Percentiles rank a stretch among this genome's conserved stretches.
Evolutionary conservation across 2,888 invertebrate species (phyloP).

Genomic region (Eurytoma adleriae): DNA sequence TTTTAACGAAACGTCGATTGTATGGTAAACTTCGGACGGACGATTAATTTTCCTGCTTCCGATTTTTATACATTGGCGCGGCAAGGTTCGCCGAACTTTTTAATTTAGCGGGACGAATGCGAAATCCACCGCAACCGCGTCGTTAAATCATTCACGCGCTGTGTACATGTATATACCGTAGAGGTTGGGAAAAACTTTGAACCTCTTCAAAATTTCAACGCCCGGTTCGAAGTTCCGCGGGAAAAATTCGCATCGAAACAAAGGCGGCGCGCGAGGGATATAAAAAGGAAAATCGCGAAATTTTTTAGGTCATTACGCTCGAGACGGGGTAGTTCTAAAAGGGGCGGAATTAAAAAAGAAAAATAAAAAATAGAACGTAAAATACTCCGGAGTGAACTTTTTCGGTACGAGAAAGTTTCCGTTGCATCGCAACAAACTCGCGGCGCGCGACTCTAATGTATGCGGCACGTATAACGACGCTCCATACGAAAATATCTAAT

Average conservation of each 20-base stretch:
- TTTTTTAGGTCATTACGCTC: conserved; percentile 42
- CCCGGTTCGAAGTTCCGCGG: neutral
- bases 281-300: conserved; percentile 4
- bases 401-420: neutral
- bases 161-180: too few species aligned
- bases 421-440: conserved; percentile 32
- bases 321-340: neutral
- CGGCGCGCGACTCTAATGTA: conserved; percentile 57
- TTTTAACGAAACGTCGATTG: neutral
- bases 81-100: too few species aligned
- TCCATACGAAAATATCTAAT: conserved; percentile 64
- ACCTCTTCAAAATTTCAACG: conserved; percentile 16
- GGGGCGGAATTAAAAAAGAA: too few species aligned
- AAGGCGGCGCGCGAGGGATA: neutral
- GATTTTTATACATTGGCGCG: too few species aligned
- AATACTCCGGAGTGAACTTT: neutral
- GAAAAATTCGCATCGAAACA: conserved; percentile 12
- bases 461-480: conserved; percentile 56
- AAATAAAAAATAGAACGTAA: conserved; percentile 6
- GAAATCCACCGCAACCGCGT: neutral
- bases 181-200: neutral
- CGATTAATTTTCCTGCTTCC: too few species aligned
- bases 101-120: too few species aligned
- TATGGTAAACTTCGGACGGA: too few species aligned
- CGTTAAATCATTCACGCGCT: neutral